A percentile compares a stretch with the other conserved stretches of the same genome.
Conservation (phyloP, 1,140 invertebrate genomes). For the Metopolophium dirhodum region DNA sequence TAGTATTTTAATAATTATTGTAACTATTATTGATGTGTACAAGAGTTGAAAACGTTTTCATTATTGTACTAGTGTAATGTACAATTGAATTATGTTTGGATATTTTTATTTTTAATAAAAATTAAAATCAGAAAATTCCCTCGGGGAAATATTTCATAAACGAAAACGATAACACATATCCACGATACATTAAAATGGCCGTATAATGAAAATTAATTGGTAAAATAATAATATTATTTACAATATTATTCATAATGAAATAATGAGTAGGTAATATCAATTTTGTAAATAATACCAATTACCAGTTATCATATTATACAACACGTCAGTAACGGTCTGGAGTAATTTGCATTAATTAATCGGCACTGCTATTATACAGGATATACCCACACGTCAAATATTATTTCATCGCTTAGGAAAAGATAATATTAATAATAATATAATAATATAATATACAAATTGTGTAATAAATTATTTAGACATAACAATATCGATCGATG, state of each 20-base stretch:
- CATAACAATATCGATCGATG: background rate
- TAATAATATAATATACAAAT: background rate
- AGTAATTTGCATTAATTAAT: background rate
- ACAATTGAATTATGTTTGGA: background rate
- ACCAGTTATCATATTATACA: background rate
- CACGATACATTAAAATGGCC: background rate
- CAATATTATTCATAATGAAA: background rate
- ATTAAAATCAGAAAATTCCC: background rate
- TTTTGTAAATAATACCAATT: constrained; percentile 11
- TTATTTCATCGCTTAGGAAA: background rate
- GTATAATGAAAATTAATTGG: background rate
- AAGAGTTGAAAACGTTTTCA: background rate
- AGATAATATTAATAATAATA: background rate
- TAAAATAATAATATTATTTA: background rate
- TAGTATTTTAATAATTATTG: background rate
- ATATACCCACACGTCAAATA: background rate
- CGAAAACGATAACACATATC: background rate
- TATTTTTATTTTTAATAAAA: background rate
- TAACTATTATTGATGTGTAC: background rate
- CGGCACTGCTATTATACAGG: background rate
- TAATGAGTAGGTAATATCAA: background rate
- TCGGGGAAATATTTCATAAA: background rate
- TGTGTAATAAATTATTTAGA: background rate
- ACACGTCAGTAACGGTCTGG: background rate
- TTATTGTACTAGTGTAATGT: background rate